Base-by-base conservation (phyloP, 2,888 invertebrate genomes). In the Chesias legatella region DNA sequence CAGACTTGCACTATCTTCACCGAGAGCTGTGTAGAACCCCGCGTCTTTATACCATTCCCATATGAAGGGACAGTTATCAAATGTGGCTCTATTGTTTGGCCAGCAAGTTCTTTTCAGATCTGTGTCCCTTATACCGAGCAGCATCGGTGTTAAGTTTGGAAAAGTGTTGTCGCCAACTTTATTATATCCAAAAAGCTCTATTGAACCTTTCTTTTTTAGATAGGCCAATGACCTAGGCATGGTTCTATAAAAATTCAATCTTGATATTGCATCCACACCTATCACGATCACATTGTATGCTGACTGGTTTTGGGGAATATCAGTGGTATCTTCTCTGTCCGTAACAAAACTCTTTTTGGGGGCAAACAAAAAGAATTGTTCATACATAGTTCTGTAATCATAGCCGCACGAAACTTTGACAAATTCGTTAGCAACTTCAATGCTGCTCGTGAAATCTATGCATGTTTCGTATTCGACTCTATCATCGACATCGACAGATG, bases 141-240 rank as follows among this genome's bases (percentile, higher is more conserved):
- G 79, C 48, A 95, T 90, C 0, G 98, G 94, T 5, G 94, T 91
- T 43, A 98, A 73, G 74, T 98, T 98, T 0, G 97, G 96, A 70
- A 95, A 97, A 0, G 98, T 98, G 73, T 98, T 98, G 74, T 98
- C 98, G 1, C 93, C 98, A 6, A 98, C 94, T 89, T 98, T 98
- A 69, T 95, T 97, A 75, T 96, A 97, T 3, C 98, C 98, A 53
- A 93, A 76, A 68, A 98, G 88, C 68, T 96, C 96, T 33, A 95
- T 89, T 24, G 93, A 93, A 7, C 90, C 89, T 45, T 94, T 80
- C 8, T 90, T 74, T 42, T 89, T 82, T 33, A 96, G 80, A 54
- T 89, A 91, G 1, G 85, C 70, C 9, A 90, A 78, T 0, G 95
- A 95, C 60, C 89, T 89, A 0, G 94, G 94, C 94, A 97, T 94